Conservation (phyloP, 2,113 vertebrate genomes). For the Upupa epops region DNA sequence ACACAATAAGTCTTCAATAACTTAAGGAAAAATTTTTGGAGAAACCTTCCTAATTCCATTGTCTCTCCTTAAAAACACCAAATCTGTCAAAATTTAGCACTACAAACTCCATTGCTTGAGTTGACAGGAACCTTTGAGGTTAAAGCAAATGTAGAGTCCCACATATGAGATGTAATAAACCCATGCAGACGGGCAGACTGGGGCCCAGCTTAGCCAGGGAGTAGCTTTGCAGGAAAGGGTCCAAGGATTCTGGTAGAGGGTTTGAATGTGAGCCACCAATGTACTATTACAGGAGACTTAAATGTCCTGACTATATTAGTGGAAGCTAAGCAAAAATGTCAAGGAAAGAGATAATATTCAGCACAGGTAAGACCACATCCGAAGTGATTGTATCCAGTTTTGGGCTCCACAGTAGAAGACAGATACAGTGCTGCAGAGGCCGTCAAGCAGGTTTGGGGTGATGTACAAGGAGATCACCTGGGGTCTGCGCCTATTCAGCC, state of each 20-base stretch:
- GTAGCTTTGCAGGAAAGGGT: background rate
- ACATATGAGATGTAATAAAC: rapidly evolving
- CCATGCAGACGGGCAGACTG: background rate
- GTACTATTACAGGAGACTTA: background rate
- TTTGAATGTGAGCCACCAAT: background rate
- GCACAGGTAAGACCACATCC: background rate
- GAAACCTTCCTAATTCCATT: background rate
- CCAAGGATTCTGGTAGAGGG: background rate
- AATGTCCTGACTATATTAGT: background rate
- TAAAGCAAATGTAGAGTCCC: background rate
- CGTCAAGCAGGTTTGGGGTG: background rate
- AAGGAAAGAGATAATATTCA: background rate
- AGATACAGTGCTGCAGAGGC: background rate
- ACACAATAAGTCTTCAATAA: background rate
- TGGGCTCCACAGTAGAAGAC: background rate
- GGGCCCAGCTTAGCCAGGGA: background rate
- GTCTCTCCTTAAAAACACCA: background rate
- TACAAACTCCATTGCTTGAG: background rate
- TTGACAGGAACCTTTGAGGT: background rate
- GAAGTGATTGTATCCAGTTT: background rate
- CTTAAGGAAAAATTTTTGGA: background rate
- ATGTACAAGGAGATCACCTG: background rate
- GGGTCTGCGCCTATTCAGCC: background rate
- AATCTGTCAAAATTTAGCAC: background rate
- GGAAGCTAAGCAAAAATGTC: background rate